phyloP scores from a whole-genome alignment of 2,113 vertebrate genomes.

The Sardina pilchardus region DNA sequence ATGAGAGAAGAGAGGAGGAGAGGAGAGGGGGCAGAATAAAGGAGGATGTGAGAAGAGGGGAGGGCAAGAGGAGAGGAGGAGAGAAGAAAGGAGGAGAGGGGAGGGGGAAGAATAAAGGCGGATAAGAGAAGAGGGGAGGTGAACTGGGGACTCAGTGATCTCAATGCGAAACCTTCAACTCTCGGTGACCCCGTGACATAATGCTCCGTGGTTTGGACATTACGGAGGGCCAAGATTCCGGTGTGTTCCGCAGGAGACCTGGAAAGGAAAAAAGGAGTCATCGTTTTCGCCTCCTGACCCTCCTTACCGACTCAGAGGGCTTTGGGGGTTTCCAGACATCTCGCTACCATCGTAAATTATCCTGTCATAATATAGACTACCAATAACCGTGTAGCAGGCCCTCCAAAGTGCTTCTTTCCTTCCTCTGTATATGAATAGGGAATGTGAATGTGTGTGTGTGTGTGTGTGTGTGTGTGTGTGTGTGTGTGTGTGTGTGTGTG shows the following conservation, averaged over 20 bases:
- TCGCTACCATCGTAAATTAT: slow-evolving; percentile 28
- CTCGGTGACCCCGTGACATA: slow-evolving; percentile 23
- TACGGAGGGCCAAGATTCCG: not conserved
- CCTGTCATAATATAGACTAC: slow-evolving; percentile 8
- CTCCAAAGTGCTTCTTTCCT: not conserved
- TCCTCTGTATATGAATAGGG: not conserved
- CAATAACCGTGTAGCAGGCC: not conserved
- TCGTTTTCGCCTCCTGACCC: not conserved
- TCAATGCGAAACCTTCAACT: slow-evolving; percentile 41
- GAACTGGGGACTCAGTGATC: slow-evolving; percentile 29
- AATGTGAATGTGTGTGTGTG: not conserved
- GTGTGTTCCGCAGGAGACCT: not conserved
- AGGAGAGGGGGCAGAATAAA: not conserved
- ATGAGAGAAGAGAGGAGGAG: not conserved
- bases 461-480: no score
- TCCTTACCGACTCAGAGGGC: not conserved
- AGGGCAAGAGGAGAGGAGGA: no score
- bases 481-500: not conserved
- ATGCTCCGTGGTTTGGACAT: slow-evolving; percentile 14
- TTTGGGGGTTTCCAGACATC: not conserved
- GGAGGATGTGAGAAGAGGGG: no score
- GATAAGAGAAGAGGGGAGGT: slow-evolving; percentile 27
- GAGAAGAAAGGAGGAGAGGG: no score
- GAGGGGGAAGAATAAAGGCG: not conserved
- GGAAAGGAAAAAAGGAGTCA: not conserved